Evolutionary conservation across 2,888 invertebrate species (phyloP).

Genomic region (Spisula solida): DNA sequence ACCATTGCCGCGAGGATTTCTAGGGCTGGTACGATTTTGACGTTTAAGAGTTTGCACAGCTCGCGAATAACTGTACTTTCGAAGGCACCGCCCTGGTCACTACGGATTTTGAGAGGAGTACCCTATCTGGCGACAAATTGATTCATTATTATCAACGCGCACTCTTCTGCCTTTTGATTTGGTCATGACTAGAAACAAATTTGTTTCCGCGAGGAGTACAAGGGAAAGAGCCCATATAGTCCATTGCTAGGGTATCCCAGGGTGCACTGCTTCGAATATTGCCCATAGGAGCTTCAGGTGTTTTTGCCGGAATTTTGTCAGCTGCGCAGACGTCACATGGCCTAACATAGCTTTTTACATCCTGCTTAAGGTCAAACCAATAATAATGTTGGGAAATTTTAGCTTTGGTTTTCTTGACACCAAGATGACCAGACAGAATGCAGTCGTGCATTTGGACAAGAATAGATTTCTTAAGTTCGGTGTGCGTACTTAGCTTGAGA

Average conservation of each 20-base stretch:
- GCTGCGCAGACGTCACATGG: background rate
- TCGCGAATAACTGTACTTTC: slow-evolving; percentile 48
- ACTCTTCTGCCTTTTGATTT: slow-evolving; percentile 46
- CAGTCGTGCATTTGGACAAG: background rate
- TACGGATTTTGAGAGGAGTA: slow-evolving; percentile 31
- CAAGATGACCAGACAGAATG: slow-evolving; percentile 10
- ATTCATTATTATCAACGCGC: slow-evolving; percentile 35
- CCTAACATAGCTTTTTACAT: background rate
- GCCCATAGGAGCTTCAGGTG: slow-evolving; percentile 28
- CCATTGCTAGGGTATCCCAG: slow-evolving; percentile 34
- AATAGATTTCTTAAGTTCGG: background rate
- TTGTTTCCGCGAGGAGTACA: slow-evolving; percentile 10
- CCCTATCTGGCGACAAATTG: slow-evolving; percentile 48
- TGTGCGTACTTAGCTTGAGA: background rate
- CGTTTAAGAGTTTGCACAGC: slow-evolving; percentile 30
- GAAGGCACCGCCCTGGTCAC: slow-evolving; percentile 50
- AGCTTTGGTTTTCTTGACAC: slow-evolving; percentile 8
- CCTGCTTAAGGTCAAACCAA: background rate
- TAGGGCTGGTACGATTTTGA: slow-evolving; percentile 38
- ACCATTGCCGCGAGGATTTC: slow-evolving; percentile 58
- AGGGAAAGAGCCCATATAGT: slow-evolving; percentile 35
- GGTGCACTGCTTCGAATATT: slow-evolving; percentile 25
- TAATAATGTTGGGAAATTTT: background rate
- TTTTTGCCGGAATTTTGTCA: background rate
- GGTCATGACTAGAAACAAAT: slow-evolving; percentile 31